These are phyloP conservation scores for Pygmarrhopalites habei DNA, from an alignment of 1,140 invertebrate species.

Conservation along the genomic window DNA sequence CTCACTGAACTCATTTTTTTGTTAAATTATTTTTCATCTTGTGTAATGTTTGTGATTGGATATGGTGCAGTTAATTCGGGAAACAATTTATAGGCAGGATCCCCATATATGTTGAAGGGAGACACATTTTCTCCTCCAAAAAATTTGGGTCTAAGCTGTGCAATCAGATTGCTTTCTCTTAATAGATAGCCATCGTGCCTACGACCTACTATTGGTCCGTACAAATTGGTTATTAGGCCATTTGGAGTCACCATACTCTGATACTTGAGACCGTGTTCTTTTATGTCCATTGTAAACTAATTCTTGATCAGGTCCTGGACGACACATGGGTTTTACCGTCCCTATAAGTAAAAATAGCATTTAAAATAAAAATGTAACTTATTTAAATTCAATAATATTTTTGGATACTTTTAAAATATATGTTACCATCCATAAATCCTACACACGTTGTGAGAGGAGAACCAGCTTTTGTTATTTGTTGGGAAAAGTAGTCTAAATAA, in stretches of 20 bases:
- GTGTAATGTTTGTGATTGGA: background rate
- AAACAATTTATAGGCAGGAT: conserved; percentile 11
- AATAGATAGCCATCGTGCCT: conserved; percentile 14
- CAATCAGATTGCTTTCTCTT: background rate
- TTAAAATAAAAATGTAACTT: background rate
- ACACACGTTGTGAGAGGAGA: no score
- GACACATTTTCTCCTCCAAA: no score
- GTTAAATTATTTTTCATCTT: background rate
- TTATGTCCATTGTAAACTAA: conserved; percentile 21
- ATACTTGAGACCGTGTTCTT: conserved; percentile 17
- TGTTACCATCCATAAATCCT: conserved; percentile 6
- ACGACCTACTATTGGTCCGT: conserved; percentile 12
- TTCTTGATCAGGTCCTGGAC: conserved; percentile 3
- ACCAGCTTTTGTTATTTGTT: no score
- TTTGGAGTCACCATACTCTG: conserved; percentile 15
- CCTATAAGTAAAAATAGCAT: conserved; percentile 2
- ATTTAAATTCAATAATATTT: background rate
- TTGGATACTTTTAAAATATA: background rate
- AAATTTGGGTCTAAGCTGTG: background rate
- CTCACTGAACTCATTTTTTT: conserved; percentile 15
- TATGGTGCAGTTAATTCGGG: conserved; percentile 9
- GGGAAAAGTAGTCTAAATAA: background rate
- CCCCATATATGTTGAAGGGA: conserved; percentile 9
- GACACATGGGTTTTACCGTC: conserved; percentile 1
- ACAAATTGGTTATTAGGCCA: conserved; percentile 15